A percentile compares a stretch with the other conserved stretches of the same genome.
These are phyloP conservation scores for Olivierus martensii DNA, from an alignment of 1,140 invertebrate genomes.

Conservation along the genomic window DNA sequence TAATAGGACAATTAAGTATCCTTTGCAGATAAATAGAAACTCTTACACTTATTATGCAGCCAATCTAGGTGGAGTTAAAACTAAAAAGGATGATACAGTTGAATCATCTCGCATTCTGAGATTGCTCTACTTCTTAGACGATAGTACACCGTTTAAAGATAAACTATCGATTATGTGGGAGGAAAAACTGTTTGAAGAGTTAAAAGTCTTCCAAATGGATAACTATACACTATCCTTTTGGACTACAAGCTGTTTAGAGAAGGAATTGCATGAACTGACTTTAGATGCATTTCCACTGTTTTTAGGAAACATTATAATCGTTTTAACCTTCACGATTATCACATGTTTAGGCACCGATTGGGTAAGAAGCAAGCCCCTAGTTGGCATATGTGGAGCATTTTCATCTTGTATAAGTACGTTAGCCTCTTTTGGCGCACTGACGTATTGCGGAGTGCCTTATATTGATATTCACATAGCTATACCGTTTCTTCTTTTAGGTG, in stretches of 20 bases:
- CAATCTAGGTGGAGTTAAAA: conserved; percentile 62
- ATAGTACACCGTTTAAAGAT: conserved; percentile 56
- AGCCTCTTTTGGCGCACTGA: conserved; percentile 75
- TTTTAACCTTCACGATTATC: conserved; percentile 45
- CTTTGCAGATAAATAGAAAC: conserved; percentile 69
- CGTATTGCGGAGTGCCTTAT: conserved; percentile 77
- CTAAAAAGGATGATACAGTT: conserved; percentile 54
- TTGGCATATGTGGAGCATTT: conserved; percentile 76
- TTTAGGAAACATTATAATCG: conserved; percentile 60
- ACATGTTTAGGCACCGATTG: conserved; percentile 64
- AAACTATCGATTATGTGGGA: conserved; percentile 72
- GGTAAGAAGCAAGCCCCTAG: conserved; percentile 74
- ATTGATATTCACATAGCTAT: conserved; percentile 90
- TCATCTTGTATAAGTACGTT: conserved; percentile 75
- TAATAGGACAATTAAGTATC: conserved; percentile 65
- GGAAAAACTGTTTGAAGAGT: conserved; percentile 55
- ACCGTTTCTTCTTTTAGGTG: conserved; percentile 87
- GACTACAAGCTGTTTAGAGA: conserved; percentile 67
- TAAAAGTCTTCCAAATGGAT: conserved; percentile 60
- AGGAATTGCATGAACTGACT: conserved; percentile 76
- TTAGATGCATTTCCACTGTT: conserved; percentile 75
- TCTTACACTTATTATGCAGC: conserved; percentile 71
- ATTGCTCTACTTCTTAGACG: conserved; percentile 66
- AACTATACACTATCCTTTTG: conserved; percentile 68
- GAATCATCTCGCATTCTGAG: conserved; percentile 62